Percentiles rank a stretch among this genome's conserved stretches.
Evolutionary conservation across 2,113 vertebrate species (phyloP).

Genomic region (Turdus rufiventris): DNA sequence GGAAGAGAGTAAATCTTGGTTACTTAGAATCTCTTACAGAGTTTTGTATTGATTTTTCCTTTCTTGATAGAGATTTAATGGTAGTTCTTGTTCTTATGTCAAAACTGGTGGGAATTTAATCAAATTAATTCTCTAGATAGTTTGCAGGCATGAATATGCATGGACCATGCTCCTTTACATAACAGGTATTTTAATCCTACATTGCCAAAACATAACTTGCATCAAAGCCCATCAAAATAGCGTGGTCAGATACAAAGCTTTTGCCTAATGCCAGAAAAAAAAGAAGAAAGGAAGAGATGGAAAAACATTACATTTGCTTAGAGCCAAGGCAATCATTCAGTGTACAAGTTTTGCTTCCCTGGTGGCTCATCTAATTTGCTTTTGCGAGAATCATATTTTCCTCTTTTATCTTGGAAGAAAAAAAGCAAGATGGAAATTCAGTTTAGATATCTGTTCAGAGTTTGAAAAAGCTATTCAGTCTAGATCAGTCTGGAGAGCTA

Average conservation of each 20-base stretch:
- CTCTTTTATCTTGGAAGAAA: neutral
- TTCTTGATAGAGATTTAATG: neutral
- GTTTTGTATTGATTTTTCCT: neutral
- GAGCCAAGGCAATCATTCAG: neutral
- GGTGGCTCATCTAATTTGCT: slow-evolving; percentile 1
- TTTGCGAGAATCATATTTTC: neutral
- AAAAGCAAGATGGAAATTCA: neutral
- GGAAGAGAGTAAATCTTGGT: neutral
- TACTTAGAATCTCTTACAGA: neutral
- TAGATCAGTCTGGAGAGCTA: neutral
- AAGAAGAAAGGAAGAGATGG: neutral
- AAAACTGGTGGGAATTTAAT: neutral
- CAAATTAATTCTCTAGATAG: neutral
- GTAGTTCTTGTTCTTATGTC: neutral
- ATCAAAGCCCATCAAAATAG: neutral
- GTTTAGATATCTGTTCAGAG: neutral
- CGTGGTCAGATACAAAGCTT: neutral
- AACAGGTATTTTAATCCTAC: neutral
- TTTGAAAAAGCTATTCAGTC: neutral
- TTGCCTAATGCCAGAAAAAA: neutral
- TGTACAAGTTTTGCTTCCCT: neutral
- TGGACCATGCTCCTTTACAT: neutral
- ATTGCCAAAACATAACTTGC: neutral
- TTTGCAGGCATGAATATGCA: neutral
- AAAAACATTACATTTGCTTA: neutral